Evolutionary conservation across 2,113 vertebrate species (phyloP), one percentile per base, ranked within the genome.

Genomic region (Petromus typicus): DNA sequence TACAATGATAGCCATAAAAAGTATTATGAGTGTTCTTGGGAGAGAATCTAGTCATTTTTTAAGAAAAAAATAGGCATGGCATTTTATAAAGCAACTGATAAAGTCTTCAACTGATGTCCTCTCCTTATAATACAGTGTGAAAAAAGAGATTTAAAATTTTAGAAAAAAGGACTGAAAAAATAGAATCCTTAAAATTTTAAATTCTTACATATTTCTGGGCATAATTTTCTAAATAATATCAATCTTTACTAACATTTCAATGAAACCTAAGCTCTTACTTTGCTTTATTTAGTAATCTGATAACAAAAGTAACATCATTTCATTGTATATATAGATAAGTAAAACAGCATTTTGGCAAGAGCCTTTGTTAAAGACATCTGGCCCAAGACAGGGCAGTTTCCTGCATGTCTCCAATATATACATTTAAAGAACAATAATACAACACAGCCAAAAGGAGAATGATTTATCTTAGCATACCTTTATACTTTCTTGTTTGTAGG

Each of bases 401-500:
- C 54, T 59, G 34, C 61, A 43, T 54, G 2, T 71, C 75, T 40
- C 8, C n/a, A 67, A 32, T 73, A 14, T 30, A 51, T 54, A 27
- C 34, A 25, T 56, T 40, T 75, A 64, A 56, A 89, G 37, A 56
- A 79, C 23, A 94, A 48, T 48, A 48, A 9, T 40, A 79, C 7
- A 80, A 59, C 30, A 61, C 3, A 93, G n/a, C 64, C 54, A 67
- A 83, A 34, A 82, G 17, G 25, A 73, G 90, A 51, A 85, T 27
- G 10, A 7, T 40, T 84, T 78, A 69, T 87, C 56, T 91, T 88
- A 95, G 95, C 94, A 89, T 96, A 99, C 99, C 99, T 99, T 99
- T 93, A 99, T 97, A 61, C 97, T 99, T 97, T 99, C 99, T 96
- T 99, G 99, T 16, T 97, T 98, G 75, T 98, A 96, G 12, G 96